Evolutionary conservation across 1,140 invertebrate species (phyloP).

Genomic region (Colletes gigas): DNA sequence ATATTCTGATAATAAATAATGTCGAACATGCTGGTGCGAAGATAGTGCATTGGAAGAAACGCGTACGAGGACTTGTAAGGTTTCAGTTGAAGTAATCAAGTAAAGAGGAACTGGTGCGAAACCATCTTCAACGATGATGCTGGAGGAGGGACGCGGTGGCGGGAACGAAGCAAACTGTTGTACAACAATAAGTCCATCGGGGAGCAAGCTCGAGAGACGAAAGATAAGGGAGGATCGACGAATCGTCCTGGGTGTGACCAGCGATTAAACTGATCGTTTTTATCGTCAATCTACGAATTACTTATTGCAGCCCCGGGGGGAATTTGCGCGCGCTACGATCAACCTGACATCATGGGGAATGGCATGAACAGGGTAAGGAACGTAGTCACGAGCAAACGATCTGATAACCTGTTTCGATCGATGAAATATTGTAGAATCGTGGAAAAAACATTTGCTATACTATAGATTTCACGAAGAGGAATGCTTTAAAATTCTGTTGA

Average conservation of each 20-base stretch:
- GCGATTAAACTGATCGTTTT: conserved; percentile 38
- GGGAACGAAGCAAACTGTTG: conserved; percentile 41
- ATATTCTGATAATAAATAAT: background rate
- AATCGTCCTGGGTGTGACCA: conserved; percentile 9
- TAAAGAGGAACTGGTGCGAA: conserved; percentile 14
- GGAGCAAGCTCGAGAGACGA: conserved; percentile 60
- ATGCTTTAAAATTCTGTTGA: too few species aligned
- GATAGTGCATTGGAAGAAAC: too few species aligned
- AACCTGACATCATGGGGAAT: conserved; percentile 84
- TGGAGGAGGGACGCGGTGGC: conserved; percentile 24
- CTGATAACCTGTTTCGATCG: too few species aligned
- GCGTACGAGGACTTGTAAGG: background rate
- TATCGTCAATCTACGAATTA: conserved; percentile 21
- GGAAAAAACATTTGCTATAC: too few species aligned
- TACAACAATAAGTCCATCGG: conserved; percentile 50
- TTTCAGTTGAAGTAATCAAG: conserved; percentile 27
- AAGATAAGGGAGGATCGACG: conserved; percentile 51
- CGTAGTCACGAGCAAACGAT: too few species aligned
- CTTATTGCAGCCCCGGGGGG: background rate
- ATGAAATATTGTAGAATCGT: too few species aligned
- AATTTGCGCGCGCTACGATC: conserved; percentile 8
- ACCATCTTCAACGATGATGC: conserved; percentile 50
- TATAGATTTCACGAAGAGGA: too few species aligned
- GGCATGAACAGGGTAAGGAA: conserved; percentile 88
- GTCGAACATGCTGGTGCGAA: background rate